Evolutionary conservation across 2,113 vertebrate species (phyloP), one percentile per base, ranked within the genome.

Genomic region (Apeltes quadracus): DNA sequence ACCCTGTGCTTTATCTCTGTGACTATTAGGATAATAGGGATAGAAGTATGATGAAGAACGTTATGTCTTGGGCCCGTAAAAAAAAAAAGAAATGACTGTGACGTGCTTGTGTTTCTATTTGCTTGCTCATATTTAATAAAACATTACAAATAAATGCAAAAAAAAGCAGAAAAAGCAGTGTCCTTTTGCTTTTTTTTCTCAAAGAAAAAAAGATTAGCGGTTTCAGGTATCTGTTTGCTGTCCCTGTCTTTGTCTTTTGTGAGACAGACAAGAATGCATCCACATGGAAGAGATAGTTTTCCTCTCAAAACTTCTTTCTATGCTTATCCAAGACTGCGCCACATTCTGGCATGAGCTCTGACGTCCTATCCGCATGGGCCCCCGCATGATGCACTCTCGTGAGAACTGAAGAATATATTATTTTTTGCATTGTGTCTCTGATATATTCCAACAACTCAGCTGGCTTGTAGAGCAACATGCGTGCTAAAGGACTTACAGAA

Each of bases 141-240:
- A 92, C 77, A 69, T 93, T 91, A 94, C 92, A 92, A 99, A 99
- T 98, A 98, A 99, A 99, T 93, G 91, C 91, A 95, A 91, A 89
- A 95, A 91, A 89, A 96, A 94, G 88, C 92, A 90, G 32, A 86
- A 88, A 95, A 90, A 89, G 77, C 87, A 85, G 83, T 91, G 93
- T 93, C 88, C 89, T 93, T 87, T 90, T 84, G 83, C 84, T 93
- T 92, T 69, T 69, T 54, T 59, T 59, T 71, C 85, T 90, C 82
- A 53, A 83, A 44, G 61, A 69, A 75, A 78, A 62, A 79, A 76
- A 69, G 66, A 74, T 83, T 81, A 85, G 83, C 44, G 82, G 87
- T 87, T 88, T 88, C 90, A 92, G 85, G 81, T 81, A 32, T 90
- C 75, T 88, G 79, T 89, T 79, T 23, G 50, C 34, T 76, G 67